phyloP scores from a whole-genome alignment of 2,113 vertebrate genomes.

The cat (Felis catus) region DNA sequence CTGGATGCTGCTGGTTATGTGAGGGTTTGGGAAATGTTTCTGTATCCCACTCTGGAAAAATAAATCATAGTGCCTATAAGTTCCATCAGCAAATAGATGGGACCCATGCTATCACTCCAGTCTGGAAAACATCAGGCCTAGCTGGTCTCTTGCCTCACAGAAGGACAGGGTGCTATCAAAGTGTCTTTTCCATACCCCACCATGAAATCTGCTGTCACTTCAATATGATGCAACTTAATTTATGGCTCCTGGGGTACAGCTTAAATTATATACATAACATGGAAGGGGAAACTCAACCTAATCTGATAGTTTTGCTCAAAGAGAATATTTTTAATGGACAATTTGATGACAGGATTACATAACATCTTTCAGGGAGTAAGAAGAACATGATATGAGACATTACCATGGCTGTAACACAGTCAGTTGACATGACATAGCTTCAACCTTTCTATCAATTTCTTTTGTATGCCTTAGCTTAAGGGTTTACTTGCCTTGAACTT shows the following conservation, averaged over 20 bases:
- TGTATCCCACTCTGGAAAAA: neutral
- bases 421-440: neutral
- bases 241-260: neutral
- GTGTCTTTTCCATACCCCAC: neutral
- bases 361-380: neutral
- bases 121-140: neutral
- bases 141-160: neutral
- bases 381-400: neutral
- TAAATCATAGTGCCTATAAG: neutral
- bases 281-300: constrained; percentile 13
- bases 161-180: neutral
- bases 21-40: neutral
- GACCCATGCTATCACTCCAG: neutral
- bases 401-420: neutral
- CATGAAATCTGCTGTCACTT: neutral
- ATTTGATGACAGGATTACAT: neutral
- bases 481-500: constrained; percentile 17
- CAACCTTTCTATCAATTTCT: neutral
- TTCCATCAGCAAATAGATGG: neutral
- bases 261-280: neutral
- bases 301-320: neutral
- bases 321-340: neutral
- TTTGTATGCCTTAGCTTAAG: neutral
- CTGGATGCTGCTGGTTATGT: neutral
- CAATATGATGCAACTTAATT: neutral